Evolutionary conservation across 2,888 invertebrate genomes (phyloP).

Genomic region (Drosophila robusta): DNA sequence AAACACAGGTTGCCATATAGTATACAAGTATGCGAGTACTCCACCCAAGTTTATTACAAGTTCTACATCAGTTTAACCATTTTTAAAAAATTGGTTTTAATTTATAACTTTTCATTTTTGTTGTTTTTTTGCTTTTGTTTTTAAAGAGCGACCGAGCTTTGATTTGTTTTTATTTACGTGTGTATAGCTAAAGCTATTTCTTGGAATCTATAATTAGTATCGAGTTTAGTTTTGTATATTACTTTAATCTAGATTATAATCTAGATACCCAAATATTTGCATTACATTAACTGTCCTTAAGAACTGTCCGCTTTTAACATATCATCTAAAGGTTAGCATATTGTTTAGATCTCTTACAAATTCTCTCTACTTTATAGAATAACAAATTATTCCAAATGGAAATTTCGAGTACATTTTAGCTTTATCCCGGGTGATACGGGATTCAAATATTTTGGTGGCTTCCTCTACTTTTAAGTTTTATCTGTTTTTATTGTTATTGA

Average conservation of each 20-base stretch:
- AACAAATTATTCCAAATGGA: constrained; percentile 19
- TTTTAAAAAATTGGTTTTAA: constrained; percentile 1
- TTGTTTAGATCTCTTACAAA: constrained; percentile 11
- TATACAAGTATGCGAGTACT: not conserved
- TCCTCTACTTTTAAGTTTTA: not conserved
- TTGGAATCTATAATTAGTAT: constrained; percentile 63
- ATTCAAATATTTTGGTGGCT: not conserved
- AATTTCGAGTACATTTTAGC: constrained; percentile 13
- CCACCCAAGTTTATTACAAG: constrained; percentile 6
- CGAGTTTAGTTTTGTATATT: constrained; percentile 27
- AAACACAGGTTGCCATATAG: not conserved
- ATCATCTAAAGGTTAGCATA: constrained; percentile 13
- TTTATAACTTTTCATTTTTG: not conserved
- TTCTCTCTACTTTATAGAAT: constrained; percentile 8
- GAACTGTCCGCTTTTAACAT: constrained; percentile 18
- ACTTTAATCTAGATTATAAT: constrained; percentile 40
- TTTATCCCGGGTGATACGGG: not conserved
- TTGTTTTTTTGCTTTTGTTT: not conserved
- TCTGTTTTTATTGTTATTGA: no score
- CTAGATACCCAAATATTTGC: constrained; percentile 40
- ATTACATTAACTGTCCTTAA: constrained; percentile 33
- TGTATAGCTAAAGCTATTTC: constrained; percentile 53
- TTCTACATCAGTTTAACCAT: not conserved
- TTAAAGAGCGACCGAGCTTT: constrained; percentile 17
- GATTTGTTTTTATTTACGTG: constrained; percentile 29